Evolutionary conservation across 1,140 invertebrate species (phyloP), one percentile per base, ranked within the genome.

Genomic region (Cydia amplana): DNA sequence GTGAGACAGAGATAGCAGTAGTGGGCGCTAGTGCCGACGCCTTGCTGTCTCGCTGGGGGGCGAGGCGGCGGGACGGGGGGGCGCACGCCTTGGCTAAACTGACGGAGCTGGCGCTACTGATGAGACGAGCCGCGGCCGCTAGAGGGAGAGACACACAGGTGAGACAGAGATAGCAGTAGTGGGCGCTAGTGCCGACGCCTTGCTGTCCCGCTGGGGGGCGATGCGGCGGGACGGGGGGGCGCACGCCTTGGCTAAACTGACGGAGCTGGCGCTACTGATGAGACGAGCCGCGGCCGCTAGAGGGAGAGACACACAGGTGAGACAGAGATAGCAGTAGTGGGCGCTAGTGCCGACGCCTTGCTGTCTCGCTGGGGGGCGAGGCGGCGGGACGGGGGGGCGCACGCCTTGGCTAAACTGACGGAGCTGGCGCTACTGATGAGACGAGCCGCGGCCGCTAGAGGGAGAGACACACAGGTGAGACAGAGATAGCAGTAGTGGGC

Each of bases 1-100:
- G 55, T 60, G 49, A 51, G 49, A 46, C 93, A 3, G 93, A 95
- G 75, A 95, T 97, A 86, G 96, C 97, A 16, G 95, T 98, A 78
- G 97, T 96, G 91, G 96, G 97, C n/a, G 97, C 97, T 23, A 97
- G 96, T 91, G 93, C 98, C 64, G 96, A 96, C 49, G 95, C 95
- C 82, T 88, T 96, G n/a, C 93, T 96, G 1, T 88, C 28, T 28
- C 28, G 28, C 28, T 79, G 79, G 78, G 18, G 28, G 73, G 28
- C 40, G 77, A 77, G 32, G 93, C 95, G 3, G 86, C 85, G 4
- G 93, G 94, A 65, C 81, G 80, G 20, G 84, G 87, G 43, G 14
- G 93, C 94, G 0, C 83, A 84, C 0, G 93, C 94, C 49, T 93
- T 96, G 18, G 95, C 98, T 94, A 96, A 97, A 79, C 85, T 97